Percentiles rank a stretch among this genome's conserved stretches.
These are phyloP conservation scores for Eristalis tenax DNA, from an alignment of 2,888 invertebrate genomes.

Conservation along the genomic window DNA sequence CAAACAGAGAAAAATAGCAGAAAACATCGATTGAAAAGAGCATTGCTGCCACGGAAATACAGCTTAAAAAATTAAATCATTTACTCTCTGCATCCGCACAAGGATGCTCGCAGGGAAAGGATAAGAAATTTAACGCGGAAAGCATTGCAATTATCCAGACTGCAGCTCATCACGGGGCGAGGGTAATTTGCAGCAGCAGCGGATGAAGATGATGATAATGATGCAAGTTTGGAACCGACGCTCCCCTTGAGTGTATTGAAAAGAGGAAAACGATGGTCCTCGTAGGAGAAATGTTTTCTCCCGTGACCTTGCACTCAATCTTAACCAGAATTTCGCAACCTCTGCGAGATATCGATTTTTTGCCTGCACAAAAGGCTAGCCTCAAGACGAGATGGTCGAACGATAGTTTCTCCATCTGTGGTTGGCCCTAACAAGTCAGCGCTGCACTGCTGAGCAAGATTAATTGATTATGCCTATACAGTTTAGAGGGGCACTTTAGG, in stretches of 20 bases:
- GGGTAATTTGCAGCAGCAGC: not conserved
- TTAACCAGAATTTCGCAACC: not conserved
- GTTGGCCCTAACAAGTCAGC: not conserved
- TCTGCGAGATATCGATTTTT: not conserved
- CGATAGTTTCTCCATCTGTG: not conserved
- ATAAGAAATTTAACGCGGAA: not conserved
- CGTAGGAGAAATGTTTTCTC: not conserved
- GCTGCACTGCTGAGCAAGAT: not conserved
- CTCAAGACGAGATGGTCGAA: not conserved
- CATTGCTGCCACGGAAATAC: not conserved
- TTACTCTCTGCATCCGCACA: not conserved
- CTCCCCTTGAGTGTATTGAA: not conserved
- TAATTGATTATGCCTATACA: not conserved
- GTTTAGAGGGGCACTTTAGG: not conserved
- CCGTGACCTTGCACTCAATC: not conserved
- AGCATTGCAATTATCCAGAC: not conserved
- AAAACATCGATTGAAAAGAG: not conserved
- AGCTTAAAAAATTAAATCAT: not conserved
- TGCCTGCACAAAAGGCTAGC: not conserved
- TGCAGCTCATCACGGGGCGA: not conserved
- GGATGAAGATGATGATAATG: not conserved
- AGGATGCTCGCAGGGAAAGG: not conserved
- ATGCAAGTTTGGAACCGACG: not conserved
- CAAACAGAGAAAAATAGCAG: not conserved
- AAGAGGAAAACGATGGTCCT: not conserved